phyloP scores from a whole-genome alignment of 2,113 vertebrate species.

The Periophthalmus modestus region DNA sequence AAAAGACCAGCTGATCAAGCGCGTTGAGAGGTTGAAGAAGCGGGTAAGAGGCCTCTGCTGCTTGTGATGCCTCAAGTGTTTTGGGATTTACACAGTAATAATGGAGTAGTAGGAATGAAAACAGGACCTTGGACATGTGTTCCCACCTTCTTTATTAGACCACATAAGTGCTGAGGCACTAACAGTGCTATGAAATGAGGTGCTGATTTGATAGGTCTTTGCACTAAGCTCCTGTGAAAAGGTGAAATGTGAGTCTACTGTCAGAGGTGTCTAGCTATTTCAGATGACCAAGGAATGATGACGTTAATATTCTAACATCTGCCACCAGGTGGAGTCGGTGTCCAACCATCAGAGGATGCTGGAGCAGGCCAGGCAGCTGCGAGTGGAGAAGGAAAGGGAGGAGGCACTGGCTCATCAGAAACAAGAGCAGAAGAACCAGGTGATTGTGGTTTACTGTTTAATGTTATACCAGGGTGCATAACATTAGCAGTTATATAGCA shows the following conservation, averaged over 20 bases:
- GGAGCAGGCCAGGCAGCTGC: constrained; percentile 91
- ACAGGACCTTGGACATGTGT: constrained; percentile 75
- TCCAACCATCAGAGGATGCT: constrained; percentile 95
- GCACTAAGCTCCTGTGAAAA: constrained; percentile 43
- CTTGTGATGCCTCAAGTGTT: constrained; percentile 60
- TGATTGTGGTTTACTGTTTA: constrained; percentile 55
- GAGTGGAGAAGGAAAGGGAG: constrained; percentile 93
- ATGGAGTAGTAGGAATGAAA: constrained; percentile 76
- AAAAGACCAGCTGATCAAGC: constrained; percentile 93
- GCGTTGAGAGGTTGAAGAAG: constrained; percentile 94
- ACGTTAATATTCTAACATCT: background rate
- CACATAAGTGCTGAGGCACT: constrained; percentile 72
- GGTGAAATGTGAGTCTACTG: constrained; percentile 50
- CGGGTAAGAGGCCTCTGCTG: constrained; percentile 80
- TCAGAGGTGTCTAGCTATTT: constrained; percentile 35
- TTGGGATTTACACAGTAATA: constrained; percentile 46
- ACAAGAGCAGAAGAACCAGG: constrained; percentile 96
- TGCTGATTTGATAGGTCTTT: constrained; percentile 52
- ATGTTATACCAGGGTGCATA: background rate
- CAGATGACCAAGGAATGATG: background rate
- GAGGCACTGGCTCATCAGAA: constrained; percentile 91
- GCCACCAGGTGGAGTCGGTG: constrained; percentile 95
- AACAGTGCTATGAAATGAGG: constrained; percentile 47
- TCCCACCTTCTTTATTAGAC: constrained; percentile 67
- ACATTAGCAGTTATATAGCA: too few species aligned